Base-by-base conservation (phyloP, 1,140 invertebrate species). In the Drosophila sucinea region DNA sequence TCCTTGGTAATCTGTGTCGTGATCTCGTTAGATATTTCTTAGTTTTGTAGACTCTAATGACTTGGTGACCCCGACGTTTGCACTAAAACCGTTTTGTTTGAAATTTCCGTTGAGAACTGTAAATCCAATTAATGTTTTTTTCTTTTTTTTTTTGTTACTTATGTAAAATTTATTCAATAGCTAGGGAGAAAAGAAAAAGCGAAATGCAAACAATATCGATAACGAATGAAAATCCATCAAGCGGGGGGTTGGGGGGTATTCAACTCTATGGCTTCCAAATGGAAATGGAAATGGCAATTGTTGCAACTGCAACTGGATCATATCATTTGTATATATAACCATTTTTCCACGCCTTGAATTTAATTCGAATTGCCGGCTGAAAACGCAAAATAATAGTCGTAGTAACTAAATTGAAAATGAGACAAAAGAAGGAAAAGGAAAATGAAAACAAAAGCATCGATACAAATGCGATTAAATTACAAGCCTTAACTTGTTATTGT, bases 391-490 rank as follows among this genome's bases (percentile, higher is more conserved):
- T 35, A 68, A 71, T 47, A 68, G 68, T 55, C 62, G 62, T n/a
- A 44, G 77, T 66, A 77, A 76, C 84, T 69, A 72, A 70, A 83
- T 60, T 68, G 65, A 60, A 76, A 58, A 71, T 62, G 62, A 76
- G 78, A 61, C 58, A 61, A 65, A 51, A 58, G 60, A 54, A 64
- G 57, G 44, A 51, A 51, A 51, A 51, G 23, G 44, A 51, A 51
- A 47, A 47, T 67, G 60, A 11, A 61, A 74, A 74, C 60, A 81
- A 79, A 81, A 66, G 76, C 84, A 73, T 60, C 76, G 64, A 79
- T 71, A 67, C 83, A 86, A 87, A 86, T 86, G 80, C 83, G 83
- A 87, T 87, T 89, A 83, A 86, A 83, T 87, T 86, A 79, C 83
- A 72, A 87, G 83, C 79, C 83, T 73, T 81, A 81, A 73, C 75